Evolutionary conservation across 2,888 invertebrate species (phyloP).

Genomic region (Drosophila crucigera): DNA sequence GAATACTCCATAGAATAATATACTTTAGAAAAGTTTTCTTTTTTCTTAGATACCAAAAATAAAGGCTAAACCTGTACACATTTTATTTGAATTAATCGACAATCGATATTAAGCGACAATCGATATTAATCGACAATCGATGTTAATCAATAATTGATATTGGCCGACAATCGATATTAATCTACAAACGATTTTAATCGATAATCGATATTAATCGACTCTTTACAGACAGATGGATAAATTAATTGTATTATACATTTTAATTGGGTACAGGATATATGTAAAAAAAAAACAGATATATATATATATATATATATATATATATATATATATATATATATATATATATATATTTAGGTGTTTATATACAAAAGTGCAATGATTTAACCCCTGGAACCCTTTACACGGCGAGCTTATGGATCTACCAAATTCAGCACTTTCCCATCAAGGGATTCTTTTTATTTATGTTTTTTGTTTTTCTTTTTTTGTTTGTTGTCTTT

Average conservation of each 20-base stretch:
- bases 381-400: slow-evolving; percentile 8
- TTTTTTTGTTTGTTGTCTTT: slow-evolving; percentile 9
- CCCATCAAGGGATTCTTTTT: slow-evolving; percentile 8
- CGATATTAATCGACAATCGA: neutral
- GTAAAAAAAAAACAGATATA: neutral
- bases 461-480: too few relatives aligned
- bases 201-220: neutral
- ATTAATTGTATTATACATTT: neutral
- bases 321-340: slow-evolving; percentile 24
- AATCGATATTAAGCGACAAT: neutral
- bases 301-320: slow-evolving; percentile 18
- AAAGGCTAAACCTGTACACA: neutral
- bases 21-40: neutral
- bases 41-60: neutral
- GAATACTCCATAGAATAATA: slow-evolving; percentile 2
- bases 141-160: neutral
- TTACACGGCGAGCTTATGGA: slow-evolving; percentile 10
- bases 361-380: slow-evolving; percentile 21
- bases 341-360: slow-evolving; percentile 20
- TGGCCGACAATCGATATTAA: neutral
- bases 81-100: neutral
- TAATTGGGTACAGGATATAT: slow-evolving; percentile 4
- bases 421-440: slow-evolving; percentile 14
- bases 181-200: neutral
- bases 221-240: neutral